These are phyloP conservation scores for Gavia stellata DNA, from an alignment of 2,113 vertebrate species.

Conservation along the genomic window DNA sequence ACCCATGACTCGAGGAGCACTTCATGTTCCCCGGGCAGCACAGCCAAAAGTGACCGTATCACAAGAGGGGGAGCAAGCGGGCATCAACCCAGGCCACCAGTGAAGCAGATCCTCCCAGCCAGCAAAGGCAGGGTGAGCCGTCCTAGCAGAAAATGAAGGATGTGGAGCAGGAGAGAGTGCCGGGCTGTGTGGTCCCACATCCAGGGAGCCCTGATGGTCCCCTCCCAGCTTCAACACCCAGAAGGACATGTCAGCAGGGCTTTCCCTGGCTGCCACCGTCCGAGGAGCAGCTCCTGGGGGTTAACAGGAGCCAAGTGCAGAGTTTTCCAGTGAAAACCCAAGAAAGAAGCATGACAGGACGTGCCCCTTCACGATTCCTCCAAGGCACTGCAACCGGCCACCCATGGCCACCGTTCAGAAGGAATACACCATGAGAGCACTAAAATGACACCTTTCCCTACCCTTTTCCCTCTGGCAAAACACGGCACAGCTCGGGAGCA, in stretches of 20 bases:
- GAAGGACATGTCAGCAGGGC: neutral
- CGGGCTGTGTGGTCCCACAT: neutral
- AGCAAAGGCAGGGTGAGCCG: neutral
- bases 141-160: neutral
- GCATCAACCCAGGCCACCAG: neutral
- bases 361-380: neutral
- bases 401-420: accelerated
- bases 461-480: neutral
- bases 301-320: neutral
- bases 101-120: neutral
- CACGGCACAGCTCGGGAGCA: neutral
- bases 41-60: neutral
- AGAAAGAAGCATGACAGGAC: neutral
- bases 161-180: accelerated
- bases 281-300: neutral
- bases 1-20: neutral
- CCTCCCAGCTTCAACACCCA: neutral
- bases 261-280: neutral
- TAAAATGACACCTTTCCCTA: neutral
- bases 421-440: accelerated
- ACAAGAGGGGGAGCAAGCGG: neutral
- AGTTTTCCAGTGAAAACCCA: neutral
- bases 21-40: accelerated
- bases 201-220: neutral
- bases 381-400: too few species aligned